Percentiles rank a stretch among this genome's conserved stretches.
Conservation (phyloP, 2,113 vertebrate species). For the Symphodus melops region DNA sequence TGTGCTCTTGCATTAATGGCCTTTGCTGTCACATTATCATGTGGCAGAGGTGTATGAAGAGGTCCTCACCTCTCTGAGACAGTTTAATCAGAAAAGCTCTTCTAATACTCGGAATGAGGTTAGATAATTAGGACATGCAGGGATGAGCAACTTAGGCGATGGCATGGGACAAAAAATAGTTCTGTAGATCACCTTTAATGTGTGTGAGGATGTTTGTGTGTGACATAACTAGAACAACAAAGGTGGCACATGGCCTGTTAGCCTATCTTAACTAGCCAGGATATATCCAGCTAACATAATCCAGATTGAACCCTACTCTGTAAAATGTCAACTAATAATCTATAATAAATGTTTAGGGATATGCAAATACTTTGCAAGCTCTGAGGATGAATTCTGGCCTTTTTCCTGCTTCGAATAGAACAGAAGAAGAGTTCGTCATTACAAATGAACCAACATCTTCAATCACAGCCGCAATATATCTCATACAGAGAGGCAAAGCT, state of each 20-base stretch:
- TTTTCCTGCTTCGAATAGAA: background rate
- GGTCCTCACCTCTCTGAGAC: constrained; percentile 64
- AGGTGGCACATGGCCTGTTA: background rate
- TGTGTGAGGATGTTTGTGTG: background rate
- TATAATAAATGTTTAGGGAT: background rate
- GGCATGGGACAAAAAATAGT: constrained; percentile 23
- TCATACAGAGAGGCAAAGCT: constrained; percentile 70
- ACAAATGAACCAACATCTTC: constrained; percentile 76
- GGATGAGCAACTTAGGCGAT: constrained; percentile 33
- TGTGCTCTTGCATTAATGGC: constrained; percentile 86
- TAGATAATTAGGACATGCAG: constrained; percentile 51
- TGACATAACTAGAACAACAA: background rate
- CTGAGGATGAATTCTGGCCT: too few species aligned
- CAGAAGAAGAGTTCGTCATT: constrained; percentile 49
- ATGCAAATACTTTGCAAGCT: background rate
- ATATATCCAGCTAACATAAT: background rate
- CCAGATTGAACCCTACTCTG: background rate
- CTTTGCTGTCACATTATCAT: constrained; percentile 79
- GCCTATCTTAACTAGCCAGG: background rate
- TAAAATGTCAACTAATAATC: background rate
- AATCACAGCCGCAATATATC: constrained; percentile 64
- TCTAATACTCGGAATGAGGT: constrained; percentile 46
- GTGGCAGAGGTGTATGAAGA: constrained; percentile 74
- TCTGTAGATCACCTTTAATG: constrained; percentile 2
- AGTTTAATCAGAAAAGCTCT: constrained; percentile 70